Evolutionary conservation across 2,113 vertebrate genomes (phyloP).

Genomic region (Lagenorhynchus albirostris): DNA sequence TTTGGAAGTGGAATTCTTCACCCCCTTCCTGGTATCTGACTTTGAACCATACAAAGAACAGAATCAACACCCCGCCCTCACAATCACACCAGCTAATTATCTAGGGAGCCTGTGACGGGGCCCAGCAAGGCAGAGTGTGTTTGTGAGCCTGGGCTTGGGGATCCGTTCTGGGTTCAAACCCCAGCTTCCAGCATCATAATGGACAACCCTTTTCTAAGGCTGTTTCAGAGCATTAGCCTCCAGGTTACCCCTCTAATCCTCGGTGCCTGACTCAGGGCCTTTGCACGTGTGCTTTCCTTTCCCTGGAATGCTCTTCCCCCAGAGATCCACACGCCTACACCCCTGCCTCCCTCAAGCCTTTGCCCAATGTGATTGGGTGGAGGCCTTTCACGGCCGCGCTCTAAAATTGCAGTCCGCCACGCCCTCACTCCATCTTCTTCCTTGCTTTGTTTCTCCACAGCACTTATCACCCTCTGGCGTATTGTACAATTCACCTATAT

Average conservation of each 20-base stretch:
- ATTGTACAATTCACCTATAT: background rate
- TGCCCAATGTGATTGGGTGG: background rate
- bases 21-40: background rate
- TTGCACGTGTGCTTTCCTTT: background rate
- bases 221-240: background rate
- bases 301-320: background rate
- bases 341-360: background rate
- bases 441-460: background rate
- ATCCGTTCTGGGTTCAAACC: background rate
- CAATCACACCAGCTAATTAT: background rate
- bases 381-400: background rate
- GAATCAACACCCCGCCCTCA: background rate
- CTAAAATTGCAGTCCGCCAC: background rate
- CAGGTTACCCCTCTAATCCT: background rate
- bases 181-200: background rate
- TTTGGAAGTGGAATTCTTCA: background rate
- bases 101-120: background rate
- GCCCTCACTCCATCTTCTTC: background rate
- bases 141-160: background rate
- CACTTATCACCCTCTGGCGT: too few relatives aligned
- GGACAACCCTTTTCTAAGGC: background rate
- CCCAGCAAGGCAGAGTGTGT: fast-evolving
- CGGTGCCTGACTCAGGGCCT: background rate
- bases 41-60: background rate
- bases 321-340: background rate